Evolutionary conservation across 53 echinoderm and acorn worm species (phyloP).

Genomic region (Echinarachnius parma): DNA sequence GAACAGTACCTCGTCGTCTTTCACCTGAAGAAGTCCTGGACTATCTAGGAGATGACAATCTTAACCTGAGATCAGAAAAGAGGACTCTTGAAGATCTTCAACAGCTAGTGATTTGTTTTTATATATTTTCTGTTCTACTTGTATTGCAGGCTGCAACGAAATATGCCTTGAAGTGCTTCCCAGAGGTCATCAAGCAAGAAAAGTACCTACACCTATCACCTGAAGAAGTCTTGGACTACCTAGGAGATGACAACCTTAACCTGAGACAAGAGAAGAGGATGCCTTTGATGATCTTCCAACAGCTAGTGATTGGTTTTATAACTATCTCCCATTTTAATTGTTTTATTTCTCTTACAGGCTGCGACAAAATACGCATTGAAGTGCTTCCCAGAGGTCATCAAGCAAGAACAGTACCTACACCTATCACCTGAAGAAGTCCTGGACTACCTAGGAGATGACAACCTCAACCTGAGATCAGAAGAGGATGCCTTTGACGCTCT

Average conservation of each 20-base stretch:
- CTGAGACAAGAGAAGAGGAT: slow-evolving; percentile 78
- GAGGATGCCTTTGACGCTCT: slow-evolving; percentile 89
- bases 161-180: slow-evolving; percentile 92
- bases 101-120: too few relatives aligned
- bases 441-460: slow-evolving; percentile 92
- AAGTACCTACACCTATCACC: slow-evolving; percentile 65
- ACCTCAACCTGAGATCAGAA: slow-evolving; percentile 77
- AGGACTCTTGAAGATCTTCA: slow-evolving; percentile 85
- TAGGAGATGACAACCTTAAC: slow-evolving; percentile 93
- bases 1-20: slow-evolving; percentile 70
- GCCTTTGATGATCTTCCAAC: slow-evolving; percentile 85
- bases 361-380: slow-evolving; percentile 82
- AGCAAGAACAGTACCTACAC: slow-evolving; percentile 71
- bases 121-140: too few relatives aligned
- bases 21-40: slow-evolving; percentile 74
- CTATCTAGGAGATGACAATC: slow-evolving; percentile 89
- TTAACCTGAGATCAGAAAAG: slow-evolving; percentile 79
- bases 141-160: slow-evolving; percentile 67
- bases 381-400: slow-evolving; percentile 90
- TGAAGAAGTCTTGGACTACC: slow-evolving; percentile 81
- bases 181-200: slow-evolving; percentile 81
- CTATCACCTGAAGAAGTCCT: slow-evolving; percentile 72
- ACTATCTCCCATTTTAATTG: too few relatives aligned
- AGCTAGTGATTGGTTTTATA: too few relatives aligned
- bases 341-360: too few relatives aligned